Conservation (phyloP, 2,797 vertebrate species). For the Microchirus variegatus region DNA sequence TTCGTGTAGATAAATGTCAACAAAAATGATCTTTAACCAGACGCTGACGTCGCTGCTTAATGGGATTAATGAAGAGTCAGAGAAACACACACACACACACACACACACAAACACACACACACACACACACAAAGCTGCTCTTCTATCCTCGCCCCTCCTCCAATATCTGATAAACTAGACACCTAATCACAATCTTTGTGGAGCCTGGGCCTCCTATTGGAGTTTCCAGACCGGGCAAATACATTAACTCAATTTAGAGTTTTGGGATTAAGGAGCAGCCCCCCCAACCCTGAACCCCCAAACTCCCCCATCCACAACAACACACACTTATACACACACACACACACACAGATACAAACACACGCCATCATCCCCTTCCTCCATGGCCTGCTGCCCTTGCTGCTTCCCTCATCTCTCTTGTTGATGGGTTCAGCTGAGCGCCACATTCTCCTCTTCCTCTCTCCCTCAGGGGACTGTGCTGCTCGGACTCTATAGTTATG, state of each 20-base stretch:
- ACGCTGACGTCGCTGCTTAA: too few relatives aligned
- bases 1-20: too few relatives aligned
- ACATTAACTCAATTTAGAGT: conserved; percentile 73
- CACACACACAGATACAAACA: conserved; percentile 17
- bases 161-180: conserved; percentile 68
- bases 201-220: conserved; percentile 55
- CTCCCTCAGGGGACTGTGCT: conserved; percentile 50
- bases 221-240: conserved; percentile 64
- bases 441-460: conserved; percentile 45
- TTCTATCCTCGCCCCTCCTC: conserved; percentile 41
- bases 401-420: conserved; percentile 53
- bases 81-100: conserved; percentile 41
- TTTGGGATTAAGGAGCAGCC: conserved; percentile 53
- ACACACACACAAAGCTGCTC: conserved; percentile 55
- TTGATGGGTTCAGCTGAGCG: conserved; percentile 73
- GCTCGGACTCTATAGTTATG: conserved; percentile 82
- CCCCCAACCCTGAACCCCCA: conserved; percentile 14
- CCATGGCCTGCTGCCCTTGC: conserved; percentile 33
- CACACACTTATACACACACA: neutral
- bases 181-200: conserved; percentile 62
- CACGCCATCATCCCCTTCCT: conserved; percentile 26
- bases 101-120: conserved; percentile 48
- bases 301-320: conserved; percentile 10
- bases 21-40: too few relatives aligned
- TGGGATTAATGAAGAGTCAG: too few relatives aligned